Evolutionary conservation across 2,888 invertebrate species (phyloP), one percentile per base, ranked within the genome.

Genomic region (Aleiodes alternator): DNA sequence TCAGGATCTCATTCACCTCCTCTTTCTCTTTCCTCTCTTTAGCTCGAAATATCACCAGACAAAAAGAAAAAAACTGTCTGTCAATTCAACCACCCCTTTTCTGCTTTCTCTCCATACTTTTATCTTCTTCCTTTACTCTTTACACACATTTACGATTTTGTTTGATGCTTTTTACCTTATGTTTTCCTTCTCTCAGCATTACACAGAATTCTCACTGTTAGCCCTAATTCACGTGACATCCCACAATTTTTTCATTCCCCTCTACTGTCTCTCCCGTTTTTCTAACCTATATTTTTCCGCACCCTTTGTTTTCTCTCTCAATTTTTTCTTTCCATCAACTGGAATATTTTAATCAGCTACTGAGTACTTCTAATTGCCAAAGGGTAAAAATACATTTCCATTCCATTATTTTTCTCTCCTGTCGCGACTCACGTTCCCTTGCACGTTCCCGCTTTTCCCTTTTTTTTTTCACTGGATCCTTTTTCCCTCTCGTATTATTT

Each of bases 311-410:
- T 57, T 73, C 31, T 56, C 53, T 38, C 57, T 69, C 53, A n/a
- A 72, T 48, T 69, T 64, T 16, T 59, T 73, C 59, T 23, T 61
- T 70, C 68, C 61, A 4, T 14, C 66, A 38, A 6, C 9, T 31
- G 29, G 56, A 59, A 78, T 78, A 78, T 76, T 79, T 73, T 79
- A 79, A 79, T 79, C 78, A 75, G 72, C 70, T 73, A 72, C 69
- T 48, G 72, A 75, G 69, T 73, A 69, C 53, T 76, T 53, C 68
- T 79, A 79, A 79, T 79, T 78, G 73, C 73, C 70, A 38, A 69
- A 76, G 74, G 72, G 69, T 69, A 56, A 68, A n/a, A 64, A n/a
- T 57, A 48, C 29, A 71, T 61, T 23, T n/a, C 56, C 38, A 50
- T 14, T 57, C 31, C 56, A 38, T 53, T 69, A 55, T 57, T 29